Evolutionary conservation across 1,140 invertebrate species (phyloP), one percentile per base, ranked within the genome.

Genomic region (Ceratina japonica): DNA sequence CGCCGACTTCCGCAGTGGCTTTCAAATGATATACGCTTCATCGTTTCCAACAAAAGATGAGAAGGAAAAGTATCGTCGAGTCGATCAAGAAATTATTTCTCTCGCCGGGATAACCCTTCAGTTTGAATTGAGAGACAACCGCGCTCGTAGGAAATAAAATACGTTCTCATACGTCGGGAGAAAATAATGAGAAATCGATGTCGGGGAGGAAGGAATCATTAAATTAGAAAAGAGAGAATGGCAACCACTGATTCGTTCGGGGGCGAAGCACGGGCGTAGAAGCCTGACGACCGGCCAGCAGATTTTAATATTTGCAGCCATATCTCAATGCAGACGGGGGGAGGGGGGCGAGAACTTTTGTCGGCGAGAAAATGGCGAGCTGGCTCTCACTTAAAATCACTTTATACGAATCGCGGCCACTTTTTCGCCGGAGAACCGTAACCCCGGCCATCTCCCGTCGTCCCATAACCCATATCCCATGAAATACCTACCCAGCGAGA

Each of bases 271-370:
- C 37, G 31, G 16, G 24, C 61, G 3, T 56, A 8, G 59, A 56
- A 65, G 37, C 20, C 80, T 73, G 84, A 81, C 81, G 72, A 81
- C 56, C 84, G 80, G 81, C 77, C 75, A 83, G 79, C 75, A 77
- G 87, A 90, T 89, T 90, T 90, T 90, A 90, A 90, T 90, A 90
- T 90, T 90, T 88, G 79, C 86, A 82, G 68, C 85, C 88, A 89
- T 89, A 89, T 90, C 82, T 89, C 89, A 89, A 52, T 76, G 37
- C 5, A 10, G 37, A 44, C 37, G 37, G 37, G 10, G n/a, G n/a
- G n/a, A n/a, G n/a, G n/a, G 68, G 72, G 58, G 78, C 80, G 13
- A 62, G 77, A 89, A 87, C 78, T 88, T 88, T 84, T 27, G 65
- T 69, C 59, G 27, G 66, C 75, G 44, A 69, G 77, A 70, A 44